These are phyloP conservation scores for Sandelia bainsii DNA, from an alignment of 2,797 vertebrate genomes.

Conservation along the genomic window DNA sequence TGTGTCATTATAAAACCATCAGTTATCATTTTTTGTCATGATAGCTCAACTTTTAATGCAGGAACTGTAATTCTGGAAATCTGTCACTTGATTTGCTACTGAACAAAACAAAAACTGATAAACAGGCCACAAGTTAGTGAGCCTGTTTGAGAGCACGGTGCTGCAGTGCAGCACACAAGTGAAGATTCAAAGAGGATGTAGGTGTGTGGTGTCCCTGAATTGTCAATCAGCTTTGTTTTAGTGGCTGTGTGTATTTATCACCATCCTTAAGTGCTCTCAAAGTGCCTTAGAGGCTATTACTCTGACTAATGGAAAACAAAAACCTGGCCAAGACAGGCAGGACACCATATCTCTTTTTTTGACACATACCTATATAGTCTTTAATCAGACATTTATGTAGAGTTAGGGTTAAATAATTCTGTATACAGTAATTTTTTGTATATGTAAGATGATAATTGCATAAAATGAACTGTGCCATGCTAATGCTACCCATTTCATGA, in stretches of 20 bases:
- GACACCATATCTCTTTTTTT: conserved; percentile 56
- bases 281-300: conserved; percentile 75
- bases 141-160: conserved; percentile 16
- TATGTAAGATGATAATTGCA: not conserved
- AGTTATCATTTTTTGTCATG: conserved; percentile 13
- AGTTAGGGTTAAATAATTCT: not conserved
- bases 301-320: conserved; percentile 83
- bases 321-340: conserved; percentile 67
- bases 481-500: not conserved
- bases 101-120: conserved; percentile 22
- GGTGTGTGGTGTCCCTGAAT: conserved; percentile 73
- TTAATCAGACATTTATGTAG: not conserved
- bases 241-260: conserved; percentile 80
- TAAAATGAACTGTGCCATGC: not conserved
- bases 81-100: conserved; percentile 16
- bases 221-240: conserved; percentile 81
- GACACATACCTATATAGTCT: conserved; percentile 19
- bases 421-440: not conserved
- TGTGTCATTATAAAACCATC: conserved; percentile 30
- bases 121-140: conserved; percentile 11
- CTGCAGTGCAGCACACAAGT: not conserved
- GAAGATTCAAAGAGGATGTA: conserved; percentile 55
- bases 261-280: conserved; percentile 77
- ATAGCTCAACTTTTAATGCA: conserved; percentile 27
- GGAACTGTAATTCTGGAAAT: conserved; percentile 15